Evolutionary conservation across 2,797 vertebrate genomes (phyloP).

Genomic region (Cyclura pinguis): DNA sequence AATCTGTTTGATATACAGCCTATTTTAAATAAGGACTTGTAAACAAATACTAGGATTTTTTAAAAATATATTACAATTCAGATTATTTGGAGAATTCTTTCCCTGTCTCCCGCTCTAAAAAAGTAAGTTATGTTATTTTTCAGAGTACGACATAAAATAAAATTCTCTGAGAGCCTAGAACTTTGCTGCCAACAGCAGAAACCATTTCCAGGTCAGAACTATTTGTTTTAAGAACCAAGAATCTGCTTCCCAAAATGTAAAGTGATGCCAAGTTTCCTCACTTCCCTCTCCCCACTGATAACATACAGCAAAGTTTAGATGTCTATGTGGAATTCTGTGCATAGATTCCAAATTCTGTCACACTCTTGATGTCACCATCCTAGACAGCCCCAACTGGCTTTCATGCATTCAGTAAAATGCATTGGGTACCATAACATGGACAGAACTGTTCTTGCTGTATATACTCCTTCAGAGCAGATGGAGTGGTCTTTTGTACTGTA

Average conservation of each 20-base stretch:
- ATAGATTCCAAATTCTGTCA: neutral
- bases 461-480: neutral
- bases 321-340: neutral
- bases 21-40: neutral
- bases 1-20: neutral
- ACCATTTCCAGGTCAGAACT: neutral
- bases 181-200: neutral
- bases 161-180: neutral
- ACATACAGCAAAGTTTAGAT: neutral
- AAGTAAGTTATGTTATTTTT: neutral
- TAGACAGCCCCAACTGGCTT: neutral
- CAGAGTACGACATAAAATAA: neutral
- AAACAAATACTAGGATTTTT: neutral
- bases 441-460: neutral
- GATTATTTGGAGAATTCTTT: neutral
- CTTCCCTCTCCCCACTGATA: no score
- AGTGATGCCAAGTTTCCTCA: neutral
- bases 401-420: neutral
- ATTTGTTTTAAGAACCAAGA: neutral
- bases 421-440: neutral
- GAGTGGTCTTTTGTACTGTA: neutral
- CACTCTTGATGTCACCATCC: no score
- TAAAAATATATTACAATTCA: neutral
- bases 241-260: no score
- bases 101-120: no score